A percentile compares a stretch with the other conserved stretches of the same genome.
Conservation (phyloP, 2,797 vertebrate genomes). For the Bradypodion pumilum region DNA sequence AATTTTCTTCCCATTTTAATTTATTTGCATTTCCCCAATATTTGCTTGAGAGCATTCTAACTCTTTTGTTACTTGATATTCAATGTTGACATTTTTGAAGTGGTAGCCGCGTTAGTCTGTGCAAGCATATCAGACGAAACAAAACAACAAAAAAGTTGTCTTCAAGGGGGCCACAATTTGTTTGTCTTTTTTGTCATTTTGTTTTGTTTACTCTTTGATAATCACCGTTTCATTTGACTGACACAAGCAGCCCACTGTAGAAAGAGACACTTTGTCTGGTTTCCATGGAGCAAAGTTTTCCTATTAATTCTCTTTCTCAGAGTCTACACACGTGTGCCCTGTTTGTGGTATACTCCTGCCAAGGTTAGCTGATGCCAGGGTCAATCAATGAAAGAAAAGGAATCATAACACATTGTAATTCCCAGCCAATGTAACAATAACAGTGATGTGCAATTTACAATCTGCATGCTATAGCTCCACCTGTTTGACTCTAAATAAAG, state of each 20-base stretch:
- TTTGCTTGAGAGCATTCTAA: slow-evolving; percentile 38
- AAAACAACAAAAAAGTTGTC: no score
- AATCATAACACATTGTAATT: neutral
- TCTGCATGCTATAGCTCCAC: neutral
- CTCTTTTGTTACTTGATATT: slow-evolving; percentile 65
- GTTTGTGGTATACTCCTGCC: neutral
- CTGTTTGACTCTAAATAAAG: neutral
- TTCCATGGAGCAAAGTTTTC: slow-evolving; percentile 69
- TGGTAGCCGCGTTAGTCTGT: no score
- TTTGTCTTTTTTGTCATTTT: no score
- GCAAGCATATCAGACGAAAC: no score
- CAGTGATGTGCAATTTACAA: neutral
- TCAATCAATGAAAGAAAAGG: neutral
- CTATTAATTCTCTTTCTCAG: slow-evolving; percentile 37
- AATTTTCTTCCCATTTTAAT: neutral
- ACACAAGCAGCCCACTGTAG: slow-evolving; percentile 70
- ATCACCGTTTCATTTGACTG: slow-evolving; percentile 66
- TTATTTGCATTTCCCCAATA: neutral
- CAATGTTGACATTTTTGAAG: no score
- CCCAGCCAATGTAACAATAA: neutral
- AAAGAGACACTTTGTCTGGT: slow-evolving; percentile 54
- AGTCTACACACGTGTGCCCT: neutral
- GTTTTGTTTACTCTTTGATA: no score
- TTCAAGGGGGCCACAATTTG: no score
- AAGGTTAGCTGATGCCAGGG: neutral